Percentiles rank a stretch among this genome's conserved stretches.
Evolutionary conservation across 2,113 vertebrate genomes (phyloP).

Genomic region (Cyanocitta stelleri): DNA sequence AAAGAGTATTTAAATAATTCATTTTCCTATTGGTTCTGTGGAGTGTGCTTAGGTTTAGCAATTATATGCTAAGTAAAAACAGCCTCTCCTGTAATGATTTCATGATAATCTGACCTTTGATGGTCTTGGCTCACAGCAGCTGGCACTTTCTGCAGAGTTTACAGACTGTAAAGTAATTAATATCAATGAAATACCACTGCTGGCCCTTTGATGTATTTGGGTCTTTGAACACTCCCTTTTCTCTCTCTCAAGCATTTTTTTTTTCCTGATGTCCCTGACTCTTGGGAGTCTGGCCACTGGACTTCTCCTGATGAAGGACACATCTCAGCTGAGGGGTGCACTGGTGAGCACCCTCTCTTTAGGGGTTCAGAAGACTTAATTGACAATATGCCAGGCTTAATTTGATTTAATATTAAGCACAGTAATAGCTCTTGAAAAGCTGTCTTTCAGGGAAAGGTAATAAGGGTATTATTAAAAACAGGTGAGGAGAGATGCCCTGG

Average conservation of each 20-base stretch:
- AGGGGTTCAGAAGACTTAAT: background rate
- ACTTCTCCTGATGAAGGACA: background rate
- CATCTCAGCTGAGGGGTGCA: background rate
- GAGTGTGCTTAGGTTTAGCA: constrained; percentile 1
- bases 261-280: background rate
- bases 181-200: background rate
- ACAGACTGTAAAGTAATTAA: background rate
- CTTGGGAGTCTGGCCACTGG: background rate
- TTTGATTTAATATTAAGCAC: background rate
- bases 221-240: background rate
- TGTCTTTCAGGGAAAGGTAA: constrained; percentile 10
- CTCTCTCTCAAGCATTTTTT: background rate
- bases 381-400: background rate
- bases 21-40: constrained; percentile 30
- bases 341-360: background rate
- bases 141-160: background rate
- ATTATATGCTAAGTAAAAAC: background rate
- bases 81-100: constrained; percentile 8
- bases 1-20: constrained; percentile 16
- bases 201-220: background rate
- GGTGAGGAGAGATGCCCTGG: background rate
- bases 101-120: constrained; percentile 42
- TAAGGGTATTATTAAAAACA: constrained; percentile 29
- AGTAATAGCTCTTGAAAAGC: background rate
- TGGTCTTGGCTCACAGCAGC: background rate